These are phyloP conservation scores for Pithys albifrons DNA, from an alignment of 2,113 vertebrate genomes.

Conservation along the genomic window DNA sequence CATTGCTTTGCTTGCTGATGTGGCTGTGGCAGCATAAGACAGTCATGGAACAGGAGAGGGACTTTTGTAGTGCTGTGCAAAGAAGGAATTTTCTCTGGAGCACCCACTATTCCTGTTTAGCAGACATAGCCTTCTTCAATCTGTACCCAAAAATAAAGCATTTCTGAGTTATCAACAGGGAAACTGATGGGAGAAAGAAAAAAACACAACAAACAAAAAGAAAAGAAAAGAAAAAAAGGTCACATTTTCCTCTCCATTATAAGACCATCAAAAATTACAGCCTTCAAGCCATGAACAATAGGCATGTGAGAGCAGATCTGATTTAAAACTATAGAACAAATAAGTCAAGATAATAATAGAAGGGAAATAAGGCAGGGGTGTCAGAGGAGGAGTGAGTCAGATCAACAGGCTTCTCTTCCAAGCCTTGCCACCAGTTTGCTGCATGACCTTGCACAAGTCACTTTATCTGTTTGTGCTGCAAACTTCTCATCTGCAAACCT, in stretches of 20 bases:
- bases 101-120: not conserved
- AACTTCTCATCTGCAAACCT: not conserved
- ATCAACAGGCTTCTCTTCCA: not conserved
- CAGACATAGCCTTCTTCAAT: not conserved
- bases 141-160: not conserved
- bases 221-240: not conserved
- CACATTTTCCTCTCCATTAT: not conserved
- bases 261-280: not conserved
- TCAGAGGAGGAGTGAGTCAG: not conserved
- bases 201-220: no score
- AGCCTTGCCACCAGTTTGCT: not conserved
- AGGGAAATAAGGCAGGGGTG: not conserved
- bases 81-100: not conserved
- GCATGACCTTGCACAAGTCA: not conserved
- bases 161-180: not conserved
- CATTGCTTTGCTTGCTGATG: rapidly evolving
- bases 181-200: not conserved
- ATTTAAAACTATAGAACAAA: not conserved
- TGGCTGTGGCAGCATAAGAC: not conserved
- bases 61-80: not conserved
- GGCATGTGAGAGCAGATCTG: not conserved
- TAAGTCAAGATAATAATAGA: not conserved
- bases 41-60: not conserved
- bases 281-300: not conserved
- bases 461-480: not conserved